Conservation (phyloP, 2,113 vertebrate genomes). For the Brachionichthys hirsutus region DNA sequence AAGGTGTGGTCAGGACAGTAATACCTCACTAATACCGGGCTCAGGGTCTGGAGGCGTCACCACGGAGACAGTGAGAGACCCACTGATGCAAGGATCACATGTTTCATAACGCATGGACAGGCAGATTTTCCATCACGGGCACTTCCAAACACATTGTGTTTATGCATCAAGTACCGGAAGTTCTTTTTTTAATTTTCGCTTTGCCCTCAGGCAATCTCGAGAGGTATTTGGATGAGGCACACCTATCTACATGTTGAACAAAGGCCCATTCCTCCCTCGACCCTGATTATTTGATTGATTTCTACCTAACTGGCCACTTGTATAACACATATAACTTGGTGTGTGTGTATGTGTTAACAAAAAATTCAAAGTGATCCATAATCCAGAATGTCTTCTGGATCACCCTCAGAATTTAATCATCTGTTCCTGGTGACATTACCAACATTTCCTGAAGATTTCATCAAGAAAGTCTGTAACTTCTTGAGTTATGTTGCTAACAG, state of each 20-base stretch:
- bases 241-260: slow-evolving; percentile 59
- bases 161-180: slow-evolving; percentile 33
- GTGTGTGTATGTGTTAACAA: too few relatives aligned
- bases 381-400: too few relatives aligned
- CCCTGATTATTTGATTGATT: slow-evolving; percentile 74
- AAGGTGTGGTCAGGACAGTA: slow-evolving; percentile 43
- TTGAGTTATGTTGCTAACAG: too few relatives aligned
- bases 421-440: too few relatives aligned
- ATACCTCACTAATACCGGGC: slow-evolving; percentile 31
- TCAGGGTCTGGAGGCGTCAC: slow-evolving; percentile 27
- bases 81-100: slow-evolving; percentile 21
- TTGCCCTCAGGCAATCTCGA: slow-evolving; percentile 24
- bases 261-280: slow-evolving; percentile 64
- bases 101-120: slow-evolving; percentile 36
- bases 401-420: too few relatives aligned
- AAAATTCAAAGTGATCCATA: too few relatives aligned
- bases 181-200: slow-evolving; percentile 25
- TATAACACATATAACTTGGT: too few relatives aligned
- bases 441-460: too few relatives aligned
- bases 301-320: slow-evolving; percentile 59
- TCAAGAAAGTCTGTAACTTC: too few relatives aligned
- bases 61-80: slow-evolving; percentile 11
- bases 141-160: slow-evolving; percentile 24
- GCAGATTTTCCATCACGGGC: slow-evolving; percentile 11
- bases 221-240: slow-evolving; percentile 57